A percentile compares a stretch with the other conserved stretches of the same genome.
Evolutionary conservation across 2,888 invertebrate genomes (phyloP).

Genomic region (Hypomecis punctinalis): DNA sequence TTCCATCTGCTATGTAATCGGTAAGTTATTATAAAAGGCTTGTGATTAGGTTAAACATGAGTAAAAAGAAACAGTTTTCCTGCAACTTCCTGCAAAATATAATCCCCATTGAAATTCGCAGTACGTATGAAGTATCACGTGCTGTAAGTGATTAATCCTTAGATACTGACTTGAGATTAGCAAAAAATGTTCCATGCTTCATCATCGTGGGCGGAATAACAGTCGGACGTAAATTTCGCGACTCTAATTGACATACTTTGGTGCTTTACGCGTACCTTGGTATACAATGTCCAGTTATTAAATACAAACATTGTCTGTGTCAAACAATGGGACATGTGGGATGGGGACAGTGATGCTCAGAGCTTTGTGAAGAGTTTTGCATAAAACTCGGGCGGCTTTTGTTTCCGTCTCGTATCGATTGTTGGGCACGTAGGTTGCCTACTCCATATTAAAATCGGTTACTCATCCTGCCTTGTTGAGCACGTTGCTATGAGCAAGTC

Average conservation of each 20-base stretch:
- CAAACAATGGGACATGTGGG: slow-evolving; percentile 6
- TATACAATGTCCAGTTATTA: slow-evolving; percentile 3
- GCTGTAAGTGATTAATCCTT: slow-evolving; percentile 6
- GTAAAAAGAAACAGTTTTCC: background rate
- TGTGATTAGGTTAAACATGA: no score
- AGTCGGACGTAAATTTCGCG: background rate
- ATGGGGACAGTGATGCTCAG: background rate
- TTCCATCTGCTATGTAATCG: background rate
- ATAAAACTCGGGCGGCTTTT: slow-evolving; percentile 6
- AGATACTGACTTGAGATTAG: slow-evolving; percentile 9
- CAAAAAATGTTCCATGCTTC: slow-evolving; percentile 15
- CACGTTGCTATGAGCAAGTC: no score
- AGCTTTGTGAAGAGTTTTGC: slow-evolving; percentile 4
- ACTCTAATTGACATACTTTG: slow-evolving; percentile 14
- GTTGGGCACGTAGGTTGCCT: background rate
- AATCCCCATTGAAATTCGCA: background rate
- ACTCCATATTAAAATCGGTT: background rate
- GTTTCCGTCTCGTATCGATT: slow-evolving; percentile 4
- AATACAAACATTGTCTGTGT: background rate
- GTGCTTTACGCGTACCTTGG: background rate
- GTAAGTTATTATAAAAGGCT: background rate
- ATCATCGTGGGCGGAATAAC: slow-evolving; percentile 9
- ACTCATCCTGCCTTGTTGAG: no score
- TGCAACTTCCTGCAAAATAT: background rate
- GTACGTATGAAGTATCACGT: slow-evolving; percentile 1